phyloP scores from a whole-genome alignment of 2,888 invertebrate genomes.

The Hemicrepidius hirtus region DNA sequence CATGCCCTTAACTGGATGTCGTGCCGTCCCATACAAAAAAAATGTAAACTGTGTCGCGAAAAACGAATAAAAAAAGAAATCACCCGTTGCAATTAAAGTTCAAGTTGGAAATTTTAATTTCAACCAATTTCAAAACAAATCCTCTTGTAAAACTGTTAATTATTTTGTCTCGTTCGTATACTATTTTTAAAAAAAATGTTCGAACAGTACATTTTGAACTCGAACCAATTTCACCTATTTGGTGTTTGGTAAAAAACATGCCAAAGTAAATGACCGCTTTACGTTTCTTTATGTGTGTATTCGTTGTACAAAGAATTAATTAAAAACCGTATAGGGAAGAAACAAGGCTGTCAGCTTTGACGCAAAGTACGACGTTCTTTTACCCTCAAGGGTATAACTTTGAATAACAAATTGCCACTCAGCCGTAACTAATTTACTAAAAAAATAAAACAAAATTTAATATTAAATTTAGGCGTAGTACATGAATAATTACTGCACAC shows the following conservation, averaged over 20 bases:
- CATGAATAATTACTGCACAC: slow-evolving; percentile 8
- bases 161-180: no score
- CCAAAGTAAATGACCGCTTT: not conserved
- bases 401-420: slow-evolving; percentile 41
- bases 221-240: no score
- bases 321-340: slow-evolving; percentile 31
- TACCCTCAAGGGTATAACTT: slow-evolving; percentile 39
- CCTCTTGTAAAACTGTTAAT: no score
- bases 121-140: no score
- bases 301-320: slow-evolving; percentile 33
- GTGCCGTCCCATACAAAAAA: no score
- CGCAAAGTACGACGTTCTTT: slow-evolving; percentile 33
- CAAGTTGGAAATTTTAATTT: no score
- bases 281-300: slow-evolving; percentile 11
- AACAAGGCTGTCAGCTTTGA: slow-evolving; percentile 32
- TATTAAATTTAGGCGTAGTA: slow-evolving; percentile 35
- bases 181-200: no score
- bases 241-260: not conserved
- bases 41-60: no score
- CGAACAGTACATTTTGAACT: no score
- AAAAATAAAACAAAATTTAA: slow-evolving; percentile 42
- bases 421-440: slow-evolving; percentile 42
- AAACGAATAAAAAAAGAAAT: no score
- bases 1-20: no score
- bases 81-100: no score